These are phyloP conservation scores for Nephrotoma appendiculata DNA, from an alignment of 2,888 invertebrate species.

Conservation along the genomic window DNA sequence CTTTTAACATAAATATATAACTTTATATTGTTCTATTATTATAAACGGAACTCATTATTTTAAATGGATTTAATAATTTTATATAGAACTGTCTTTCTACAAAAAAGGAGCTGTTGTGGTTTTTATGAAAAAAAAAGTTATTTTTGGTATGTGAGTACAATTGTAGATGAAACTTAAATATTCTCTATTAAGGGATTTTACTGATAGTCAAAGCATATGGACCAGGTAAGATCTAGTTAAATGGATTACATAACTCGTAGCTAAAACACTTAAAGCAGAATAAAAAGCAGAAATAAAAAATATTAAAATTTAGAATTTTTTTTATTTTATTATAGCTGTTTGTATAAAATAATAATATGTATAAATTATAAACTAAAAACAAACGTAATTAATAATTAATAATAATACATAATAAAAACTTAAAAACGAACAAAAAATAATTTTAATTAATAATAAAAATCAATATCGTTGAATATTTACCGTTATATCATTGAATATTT, in stretches of 20 bases:
- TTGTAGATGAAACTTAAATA: constrained; percentile 24
- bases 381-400: not conserved
- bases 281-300: no score
- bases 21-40: not conserved
- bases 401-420: not conserved
- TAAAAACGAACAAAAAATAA: not conserved
- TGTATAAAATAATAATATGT: not conserved
- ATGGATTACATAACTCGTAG: not conserved
- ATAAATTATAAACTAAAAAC: not conserved
- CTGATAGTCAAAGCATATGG: constrained; percentile 30
- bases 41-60: not conserved
- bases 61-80: not conserved
- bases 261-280: not conserved
- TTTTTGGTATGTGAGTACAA: no score
- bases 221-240: constrained; percentile 19
- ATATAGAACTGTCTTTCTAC: not conserved
- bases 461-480: no score
- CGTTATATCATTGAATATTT: no score
- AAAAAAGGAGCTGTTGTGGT: no score
- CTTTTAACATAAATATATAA: not conserved
- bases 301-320: no score
- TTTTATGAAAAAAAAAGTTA: no score
- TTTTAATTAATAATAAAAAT: not conserved
- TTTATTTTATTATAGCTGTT: no score
- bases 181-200: constrained; percentile 30